Percentiles rank a stretch among this genome's conserved stretches.
Conservation (phyloP, 2,888 invertebrate genomes). For the Rhagonycha lutea region DNA sequence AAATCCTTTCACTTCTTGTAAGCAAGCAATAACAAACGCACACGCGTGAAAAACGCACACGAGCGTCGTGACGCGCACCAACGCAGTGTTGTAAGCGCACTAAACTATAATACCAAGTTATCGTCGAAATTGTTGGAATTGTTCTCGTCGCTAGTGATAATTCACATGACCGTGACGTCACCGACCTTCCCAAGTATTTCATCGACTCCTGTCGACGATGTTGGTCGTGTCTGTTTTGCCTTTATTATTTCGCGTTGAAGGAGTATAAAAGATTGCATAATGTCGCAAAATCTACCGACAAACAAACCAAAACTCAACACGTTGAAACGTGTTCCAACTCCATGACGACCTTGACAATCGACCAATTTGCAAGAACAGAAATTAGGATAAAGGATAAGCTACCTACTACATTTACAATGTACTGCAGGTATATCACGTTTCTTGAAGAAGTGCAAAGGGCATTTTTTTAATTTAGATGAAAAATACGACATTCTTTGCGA, state of each 20-base stretch:
- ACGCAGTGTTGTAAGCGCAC: conserved; percentile 43
- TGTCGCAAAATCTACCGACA: conserved; percentile 8
- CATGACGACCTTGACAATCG: not conserved
- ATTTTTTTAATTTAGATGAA: not conserved
- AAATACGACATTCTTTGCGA: too few relatives aligned
- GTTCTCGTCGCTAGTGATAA: conserved; percentile 50
- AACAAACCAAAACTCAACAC: not conserved
- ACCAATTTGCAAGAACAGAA: not conserved
- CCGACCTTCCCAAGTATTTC: conserved; percentile 40
- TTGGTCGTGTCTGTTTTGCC: not conserved
- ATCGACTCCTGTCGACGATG: conserved; percentile 18
- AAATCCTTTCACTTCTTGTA: not conserved
- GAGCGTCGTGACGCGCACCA: conserved; percentile 27
- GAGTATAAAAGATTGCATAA: conserved; percentile 11
- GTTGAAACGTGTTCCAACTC: conserved; percentile 1
- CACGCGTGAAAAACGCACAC: conserved; percentile 7
- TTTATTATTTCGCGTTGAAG: not conserved
- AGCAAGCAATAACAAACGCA: conserved; percentile 1
- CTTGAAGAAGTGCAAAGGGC: not conserved
- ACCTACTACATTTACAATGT: not conserved
- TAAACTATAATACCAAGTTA: conserved; percentile 39
- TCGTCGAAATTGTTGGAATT: conserved; percentile 51
- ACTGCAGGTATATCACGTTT: not conserved
- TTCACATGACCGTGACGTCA: conserved; percentile 54
- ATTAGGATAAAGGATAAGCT: not conserved